These are phyloP conservation scores for Congeria kusceri DNA, from an alignment of 2,888 invertebrate species.

Conservation along the genomic window DNA sequence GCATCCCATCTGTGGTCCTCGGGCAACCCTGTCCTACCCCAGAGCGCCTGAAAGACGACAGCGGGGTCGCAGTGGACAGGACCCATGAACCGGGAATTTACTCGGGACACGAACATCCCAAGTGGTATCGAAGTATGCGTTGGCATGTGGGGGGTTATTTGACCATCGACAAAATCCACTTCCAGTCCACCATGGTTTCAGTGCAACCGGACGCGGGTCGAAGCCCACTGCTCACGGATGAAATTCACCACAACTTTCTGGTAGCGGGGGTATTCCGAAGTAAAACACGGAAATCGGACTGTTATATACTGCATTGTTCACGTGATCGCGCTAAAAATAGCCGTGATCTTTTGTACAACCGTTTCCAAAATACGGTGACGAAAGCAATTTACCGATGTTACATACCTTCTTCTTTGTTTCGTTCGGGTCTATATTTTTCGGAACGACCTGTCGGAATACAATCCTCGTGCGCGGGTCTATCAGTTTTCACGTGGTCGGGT, in stretches of 20 bases:
- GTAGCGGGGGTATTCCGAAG: constrained; percentile 33
- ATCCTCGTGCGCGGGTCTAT: no score
- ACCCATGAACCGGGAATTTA: constrained; percentile 60
- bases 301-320: neutral
- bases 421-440: no score
- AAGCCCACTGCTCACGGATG: constrained; percentile 37
- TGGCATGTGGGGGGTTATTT: constrained; percentile 31
- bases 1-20: constrained; percentile 56
- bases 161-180: constrained; percentile 56
- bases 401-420: no score
- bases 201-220: constrained; percentile 39
- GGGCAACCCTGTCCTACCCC: constrained; percentile 61
- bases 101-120: constrained; percentile 64
- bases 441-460: no score
- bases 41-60: constrained; percentile 48
- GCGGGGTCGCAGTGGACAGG: constrained; percentile 61
- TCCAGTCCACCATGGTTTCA: constrained; percentile 59
- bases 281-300: neutral
- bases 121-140: constrained; percentile 63
- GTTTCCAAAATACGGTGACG: no score
- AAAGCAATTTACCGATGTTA: no score
- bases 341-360: no score
- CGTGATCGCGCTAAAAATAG: no score
- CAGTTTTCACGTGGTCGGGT: no score
- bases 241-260: constrained; percentile 26